Conservation (phyloP, 2,797 vertebrate species). For the Euthynnus affinis region DNA sequence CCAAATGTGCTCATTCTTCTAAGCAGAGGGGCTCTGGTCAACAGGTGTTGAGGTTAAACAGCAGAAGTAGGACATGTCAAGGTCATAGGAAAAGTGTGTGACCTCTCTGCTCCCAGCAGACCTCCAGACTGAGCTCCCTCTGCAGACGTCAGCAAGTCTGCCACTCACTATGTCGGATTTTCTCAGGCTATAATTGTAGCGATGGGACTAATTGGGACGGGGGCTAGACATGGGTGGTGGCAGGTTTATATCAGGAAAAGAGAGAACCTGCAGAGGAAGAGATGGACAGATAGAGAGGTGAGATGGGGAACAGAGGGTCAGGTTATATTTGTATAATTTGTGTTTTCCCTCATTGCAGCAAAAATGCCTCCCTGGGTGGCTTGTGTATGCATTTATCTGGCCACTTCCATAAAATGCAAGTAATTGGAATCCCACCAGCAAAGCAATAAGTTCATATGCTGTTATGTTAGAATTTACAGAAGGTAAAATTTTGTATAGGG, state of each 20-base stretch:
- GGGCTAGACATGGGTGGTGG: conserved; percentile 17
- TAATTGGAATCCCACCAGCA: conserved; percentile 1
- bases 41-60: conserved; percentile 60
- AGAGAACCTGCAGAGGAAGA: conserved; percentile 54
- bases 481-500: conserved; percentile 11
- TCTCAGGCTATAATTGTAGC: conserved; percentile 40
- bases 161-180: not conserved
- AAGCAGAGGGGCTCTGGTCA: conserved; percentile 18
- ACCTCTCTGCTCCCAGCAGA: conserved; percentile 58
- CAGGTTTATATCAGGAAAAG: conserved; percentile 74
- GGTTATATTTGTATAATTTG: not conserved
- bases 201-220: conserved; percentile 35
- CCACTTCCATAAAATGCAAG: conserved; percentile 15
- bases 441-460: not conserved
- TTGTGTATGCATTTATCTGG: conserved; percentile 2
- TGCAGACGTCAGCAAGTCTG: conserved; percentile 58
- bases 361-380: conserved; percentile 1
- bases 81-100: conserved; percentile 63
- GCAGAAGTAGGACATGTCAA: conserved; percentile 57
- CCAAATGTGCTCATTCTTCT: conserved; percentile 7
- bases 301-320: not conserved
- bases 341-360: conserved; percentile 11
- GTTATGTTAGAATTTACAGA: not conserved
- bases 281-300: not conserved
- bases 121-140: conserved; percentile 24